These are phyloP conservation scores for Nycticryphes semicollaris DNA, from an alignment of 2,113 vertebrate species.

Conservation along the genomic window DNA sequence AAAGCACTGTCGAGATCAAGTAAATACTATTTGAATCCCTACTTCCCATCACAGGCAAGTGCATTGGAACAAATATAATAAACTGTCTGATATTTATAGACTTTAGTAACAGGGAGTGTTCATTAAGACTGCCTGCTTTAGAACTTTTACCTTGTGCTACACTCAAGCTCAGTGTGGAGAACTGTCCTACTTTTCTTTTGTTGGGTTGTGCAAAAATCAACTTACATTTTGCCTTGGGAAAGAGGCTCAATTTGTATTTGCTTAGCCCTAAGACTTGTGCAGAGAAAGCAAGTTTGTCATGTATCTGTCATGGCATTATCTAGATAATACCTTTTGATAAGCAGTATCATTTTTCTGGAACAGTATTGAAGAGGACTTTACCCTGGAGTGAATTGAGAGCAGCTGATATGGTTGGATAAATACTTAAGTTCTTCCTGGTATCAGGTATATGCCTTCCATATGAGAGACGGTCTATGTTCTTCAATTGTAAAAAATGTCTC, in stretches of 20 bases:
- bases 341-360: constrained; percentile 41
- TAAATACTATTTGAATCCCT: neutral
- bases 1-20: neutral
- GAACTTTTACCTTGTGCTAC: neutral
- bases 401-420: constrained; percentile 23
- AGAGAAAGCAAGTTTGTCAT: constrained; percentile 52
- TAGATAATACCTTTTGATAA: constrained; percentile 66
- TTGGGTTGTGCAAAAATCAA: neutral
- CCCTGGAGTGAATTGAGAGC: constrained; percentile 25
- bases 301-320: constrained; percentile 46
- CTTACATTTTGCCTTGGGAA: constrained; percentile 50
- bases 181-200: constrained; percentile 42
- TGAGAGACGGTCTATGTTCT: neutral
- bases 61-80: neutral
- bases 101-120: neutral
- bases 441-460: neutral
- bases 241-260: constrained; percentile 43
- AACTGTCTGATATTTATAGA: neutral
- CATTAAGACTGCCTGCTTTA: neutral
- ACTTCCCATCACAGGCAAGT: neutral
- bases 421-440: neutral
- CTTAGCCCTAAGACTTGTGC: constrained; percentile 30
- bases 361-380: constrained; percentile 23
- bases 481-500: neutral
- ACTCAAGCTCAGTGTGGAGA: neutral